A percentile compares a stretch with the other conserved stretches of the same genome.
Evolutionary conservation across 1,140 invertebrate genomes (phyloP).

Genomic region (Marisa cornuarietis): DNA sequence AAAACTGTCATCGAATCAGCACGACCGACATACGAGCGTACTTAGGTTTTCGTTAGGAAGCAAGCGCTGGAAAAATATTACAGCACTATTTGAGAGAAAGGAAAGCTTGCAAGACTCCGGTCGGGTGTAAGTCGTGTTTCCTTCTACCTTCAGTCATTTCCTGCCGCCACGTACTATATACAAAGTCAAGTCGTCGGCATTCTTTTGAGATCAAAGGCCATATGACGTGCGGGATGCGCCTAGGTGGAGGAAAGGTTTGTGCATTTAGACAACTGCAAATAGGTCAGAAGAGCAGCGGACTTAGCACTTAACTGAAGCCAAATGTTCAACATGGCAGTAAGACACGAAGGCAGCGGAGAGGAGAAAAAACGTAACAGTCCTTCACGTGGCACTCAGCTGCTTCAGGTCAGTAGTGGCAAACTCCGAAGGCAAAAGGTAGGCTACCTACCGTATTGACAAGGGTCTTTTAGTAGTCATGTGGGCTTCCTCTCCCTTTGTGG

Average conservation of each 20-base stretch:
- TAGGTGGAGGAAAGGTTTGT: neutral
- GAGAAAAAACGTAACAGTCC: neutral
- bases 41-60: too few relatives aligned
- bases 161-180: neutral
- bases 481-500: neutral
- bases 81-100: too few relatives aligned
- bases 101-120: too few relatives aligned
- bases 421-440: neutral
- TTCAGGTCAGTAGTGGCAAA: neutral
- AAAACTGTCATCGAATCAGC: too few relatives aligned
- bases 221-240: neutral
- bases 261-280: neutral
- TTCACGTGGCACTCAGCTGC: neutral
- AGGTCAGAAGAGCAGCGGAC: neutral
- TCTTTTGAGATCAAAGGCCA: neutral
- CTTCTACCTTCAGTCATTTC: too few relatives aligned
- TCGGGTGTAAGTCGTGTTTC: too few relatives aligned
- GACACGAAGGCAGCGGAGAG: neutral
- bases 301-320: neutral
- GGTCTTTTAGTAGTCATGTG: neutral
- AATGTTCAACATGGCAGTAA: conserved; percentile 2
- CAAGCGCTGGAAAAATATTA: too few relatives aligned
- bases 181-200: neutral
- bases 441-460: neutral
- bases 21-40: too few relatives aligned